These are phyloP conservation scores for Anniella stebbinsi DNA, from an alignment of 2,797 vertebrate species.

Conservation along the genomic window DNA sequence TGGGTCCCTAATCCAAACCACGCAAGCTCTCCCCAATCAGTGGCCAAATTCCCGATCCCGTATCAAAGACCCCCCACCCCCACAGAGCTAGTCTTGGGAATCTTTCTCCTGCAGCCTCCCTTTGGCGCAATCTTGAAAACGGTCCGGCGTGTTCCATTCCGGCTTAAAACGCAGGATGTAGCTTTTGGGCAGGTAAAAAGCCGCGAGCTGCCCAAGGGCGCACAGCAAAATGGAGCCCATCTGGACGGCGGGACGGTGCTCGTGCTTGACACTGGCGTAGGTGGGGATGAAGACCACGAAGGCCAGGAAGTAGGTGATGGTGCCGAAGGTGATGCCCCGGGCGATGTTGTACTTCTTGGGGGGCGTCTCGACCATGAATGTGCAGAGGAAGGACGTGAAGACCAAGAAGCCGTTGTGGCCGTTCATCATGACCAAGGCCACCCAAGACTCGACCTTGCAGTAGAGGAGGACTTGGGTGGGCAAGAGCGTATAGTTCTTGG, in stretches of 20 bases:
- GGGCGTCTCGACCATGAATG: constrained; percentile 87
- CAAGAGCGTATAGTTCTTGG: constrained; percentile 19
- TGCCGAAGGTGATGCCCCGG: constrained; percentile 87
- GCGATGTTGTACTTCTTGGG: constrained; percentile 84
- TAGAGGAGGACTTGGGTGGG: constrained; percentile 65
- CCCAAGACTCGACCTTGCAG: constrained; percentile 79
- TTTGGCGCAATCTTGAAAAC: constrained; percentile 81
- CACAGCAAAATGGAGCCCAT: constrained; percentile 79
- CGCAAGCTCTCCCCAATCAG: not conserved
- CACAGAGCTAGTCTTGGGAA: not conserved
- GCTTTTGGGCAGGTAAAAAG: constrained; percentile 89
- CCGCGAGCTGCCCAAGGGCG: constrained; percentile 79
- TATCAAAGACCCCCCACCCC: too few relatives aligned
- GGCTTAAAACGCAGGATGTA: constrained; percentile 84
- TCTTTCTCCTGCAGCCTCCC: constrained; percentile 56
- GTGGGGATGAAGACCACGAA: constrained; percentile 87
- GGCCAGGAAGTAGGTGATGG: constrained; percentile 82
- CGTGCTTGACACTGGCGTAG: constrained; percentile 76
- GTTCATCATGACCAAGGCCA: constrained; percentile 81
- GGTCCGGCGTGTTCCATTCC: constrained; percentile 83
- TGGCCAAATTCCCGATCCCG: not conserved
- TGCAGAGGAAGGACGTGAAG: constrained; percentile 86
- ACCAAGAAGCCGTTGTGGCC: constrained; percentile 80
- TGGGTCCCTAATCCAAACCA: not conserved
- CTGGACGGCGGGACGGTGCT: constrained; percentile 77